Percentiles rank a stretch among this genome's conserved stretches.
Conservation (phyloP, 2,113 vertebrate genomes). For the Peromyscus polionotus region DNA sequence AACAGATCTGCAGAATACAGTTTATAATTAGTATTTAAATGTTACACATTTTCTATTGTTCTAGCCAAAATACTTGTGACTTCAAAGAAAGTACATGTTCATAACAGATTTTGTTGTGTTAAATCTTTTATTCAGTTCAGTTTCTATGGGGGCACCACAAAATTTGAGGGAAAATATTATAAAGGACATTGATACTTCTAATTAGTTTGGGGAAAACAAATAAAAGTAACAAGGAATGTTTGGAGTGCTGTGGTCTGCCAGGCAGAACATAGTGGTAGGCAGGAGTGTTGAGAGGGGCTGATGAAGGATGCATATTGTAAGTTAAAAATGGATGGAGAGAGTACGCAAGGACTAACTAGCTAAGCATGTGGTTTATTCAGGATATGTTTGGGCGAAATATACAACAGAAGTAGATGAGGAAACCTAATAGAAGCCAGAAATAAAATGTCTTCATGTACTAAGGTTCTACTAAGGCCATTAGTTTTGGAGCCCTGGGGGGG, state of each 20-base stretch:
- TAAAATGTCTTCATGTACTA: background rate
- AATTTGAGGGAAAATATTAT: background rate
- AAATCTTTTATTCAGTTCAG: background rate
- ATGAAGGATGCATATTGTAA: background rate
- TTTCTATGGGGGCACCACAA: background rate
- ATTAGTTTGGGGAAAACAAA: background rate
- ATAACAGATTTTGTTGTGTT: background rate
- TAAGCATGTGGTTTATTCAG: background rate
- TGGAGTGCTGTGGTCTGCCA: background rate
- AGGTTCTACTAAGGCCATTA: background rate
- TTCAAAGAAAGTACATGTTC: background rate
- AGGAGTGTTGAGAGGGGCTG: background rate
- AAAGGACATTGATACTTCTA: background rate
- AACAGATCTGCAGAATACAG: background rate
- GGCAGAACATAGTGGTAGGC: background rate
- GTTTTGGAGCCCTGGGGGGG: background rate
- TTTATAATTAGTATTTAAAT: background rate
- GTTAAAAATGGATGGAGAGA: background rate
- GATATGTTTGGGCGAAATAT: background rate
- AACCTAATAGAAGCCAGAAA: background rate
- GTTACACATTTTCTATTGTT: background rate
- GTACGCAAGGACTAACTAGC: background rate
- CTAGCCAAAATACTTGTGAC: background rate
- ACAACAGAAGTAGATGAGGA: background rate
- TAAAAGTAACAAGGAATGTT: background rate